Evolutionary conservation across 2,113 vertebrate genomes (phyloP), one percentile per base, ranked within the genome.

Genomic region (Xyliphius kryptos): DNA sequence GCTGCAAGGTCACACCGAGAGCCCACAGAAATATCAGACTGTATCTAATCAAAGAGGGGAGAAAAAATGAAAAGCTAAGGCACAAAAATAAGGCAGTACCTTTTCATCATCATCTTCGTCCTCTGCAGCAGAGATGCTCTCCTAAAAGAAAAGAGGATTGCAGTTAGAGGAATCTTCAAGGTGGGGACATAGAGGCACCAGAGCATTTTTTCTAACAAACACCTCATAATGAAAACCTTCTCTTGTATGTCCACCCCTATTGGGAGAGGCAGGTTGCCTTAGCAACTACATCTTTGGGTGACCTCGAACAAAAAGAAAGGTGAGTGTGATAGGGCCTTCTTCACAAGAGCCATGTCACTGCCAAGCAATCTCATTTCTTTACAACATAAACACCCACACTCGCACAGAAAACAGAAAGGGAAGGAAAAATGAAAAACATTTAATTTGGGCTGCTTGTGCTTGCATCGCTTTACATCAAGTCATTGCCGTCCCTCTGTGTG

Each of bases 31-130:
- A n/a, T n/a, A 4, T 43, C 46, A 58, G 58, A 48, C 55, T 61
- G 48, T 56, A 40, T 48, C 47, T 63, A 70, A 66, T 69, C 53
- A 63, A n/a, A n/a, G n/a, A 63, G 63, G 38, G 66, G 9, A 32
- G 32, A 7, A 1, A 9, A 40, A 16, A 56, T 17, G 16, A 19
- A 52, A 22, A 56, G 58, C 69, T 63, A 74, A 69, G 66, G 52
- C 60, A 61, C 63, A 54, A 79, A 68, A 74, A 61, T 64, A 66
- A 62, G 79, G 68, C 38, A 84, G 81, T 89, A 98, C 94, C 89
- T 93, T 98, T 74, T 95, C 94, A 44, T 97, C 92, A 11, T 97
- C 95, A 26, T 93, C 92, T 2, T 96, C 91, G 0, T 97, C 93
- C 6, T 95, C 95, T 46, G 89, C 88, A 60, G 88, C 50, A 57